phyloP scores from a whole-genome alignment of 2,113 vertebrate genomes.

The Cinclus mexicanus region DNA sequence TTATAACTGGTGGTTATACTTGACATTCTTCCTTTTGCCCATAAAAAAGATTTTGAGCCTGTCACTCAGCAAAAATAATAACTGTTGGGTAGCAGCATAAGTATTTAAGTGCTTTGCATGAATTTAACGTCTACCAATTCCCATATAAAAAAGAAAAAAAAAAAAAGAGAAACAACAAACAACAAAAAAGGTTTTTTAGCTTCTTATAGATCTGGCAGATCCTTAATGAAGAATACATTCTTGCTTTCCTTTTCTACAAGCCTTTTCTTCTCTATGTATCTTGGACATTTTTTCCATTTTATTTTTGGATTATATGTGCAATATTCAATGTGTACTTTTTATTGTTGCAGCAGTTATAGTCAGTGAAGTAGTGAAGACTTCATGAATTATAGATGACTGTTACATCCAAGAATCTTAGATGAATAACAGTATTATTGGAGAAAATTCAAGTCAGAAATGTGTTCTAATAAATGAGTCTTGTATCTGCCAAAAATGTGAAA shows the following conservation, averaged over 20 bases:
- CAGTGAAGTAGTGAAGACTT: background rate
- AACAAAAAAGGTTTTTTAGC: background rate
- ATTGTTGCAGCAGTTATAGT: background rate
- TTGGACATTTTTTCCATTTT: background rate
- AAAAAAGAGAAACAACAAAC: too few species aligned
- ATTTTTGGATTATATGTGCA: background rate
- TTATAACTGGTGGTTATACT: background rate
- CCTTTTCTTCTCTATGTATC: background rate
- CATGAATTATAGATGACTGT: background rate
- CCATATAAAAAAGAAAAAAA: fast-evolving
- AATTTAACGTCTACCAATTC: background rate
- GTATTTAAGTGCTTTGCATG: background rate
- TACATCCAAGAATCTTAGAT: background rate
- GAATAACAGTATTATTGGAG: background rate
- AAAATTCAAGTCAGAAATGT: constrained; percentile 14
- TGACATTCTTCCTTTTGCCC: background rate
- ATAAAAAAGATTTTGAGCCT: background rate
- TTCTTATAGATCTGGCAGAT: background rate
- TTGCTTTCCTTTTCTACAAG: background rate
- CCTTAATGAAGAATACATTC: background rate
- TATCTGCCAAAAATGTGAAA: background rate
- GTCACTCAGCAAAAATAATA: background rate
- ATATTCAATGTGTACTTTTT: background rate
- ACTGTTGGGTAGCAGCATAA: background rate
- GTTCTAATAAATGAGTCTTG: background rate